A percentile compares a stretch with the other conserved stretches of the same genome.
phyloP scores from a whole-genome alignment of 2,888 invertebrate species.

The Cyrtodaria siliqua region DNA sequence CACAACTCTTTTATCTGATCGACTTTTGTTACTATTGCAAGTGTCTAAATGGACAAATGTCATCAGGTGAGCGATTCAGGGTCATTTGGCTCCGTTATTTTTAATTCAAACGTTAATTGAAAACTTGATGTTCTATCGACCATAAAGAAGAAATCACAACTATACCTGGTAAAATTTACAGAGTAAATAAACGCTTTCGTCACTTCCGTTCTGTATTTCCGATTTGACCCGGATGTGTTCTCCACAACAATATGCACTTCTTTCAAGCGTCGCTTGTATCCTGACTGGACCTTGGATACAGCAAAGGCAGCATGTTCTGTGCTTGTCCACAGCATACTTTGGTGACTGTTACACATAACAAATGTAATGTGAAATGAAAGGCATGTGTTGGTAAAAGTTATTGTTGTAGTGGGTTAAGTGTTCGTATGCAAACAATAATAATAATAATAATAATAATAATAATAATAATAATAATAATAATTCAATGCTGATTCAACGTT shows the following conservation, averaged over 20 bases:
- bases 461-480: no score
- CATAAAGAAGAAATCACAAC: no score
- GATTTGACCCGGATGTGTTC: constrained; percentile 90
- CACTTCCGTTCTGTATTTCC: constrained; percentile 90
- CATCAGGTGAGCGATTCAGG: no score
- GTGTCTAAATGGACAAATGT: no score
- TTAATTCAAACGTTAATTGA: no score
- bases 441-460: no score
- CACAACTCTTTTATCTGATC: no score
- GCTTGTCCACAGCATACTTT: constrained; percentile 78
- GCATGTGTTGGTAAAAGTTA: not conserved
- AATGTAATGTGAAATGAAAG: not conserved
- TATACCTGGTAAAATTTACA: constrained; percentile 88
- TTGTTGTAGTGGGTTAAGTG: not conserved
- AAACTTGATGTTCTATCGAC: no score
- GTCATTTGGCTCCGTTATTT: no score
- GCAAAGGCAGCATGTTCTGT: constrained; percentile 88
- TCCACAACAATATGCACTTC: constrained; percentile 92
- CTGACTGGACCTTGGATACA: constrained; percentile 91
- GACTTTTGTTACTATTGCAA: no score
- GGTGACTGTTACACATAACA: constrained; percentile 75
- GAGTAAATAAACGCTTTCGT: constrained; percentile 88
- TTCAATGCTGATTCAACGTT: no score
- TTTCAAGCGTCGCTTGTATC: constrained; percentile 90
- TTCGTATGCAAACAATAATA: not conserved